Evolutionary conservation across 2,888 invertebrate species (phyloP), one percentile per base, ranked within the genome.

Genomic region (Ennomos quercinarius): DNA sequence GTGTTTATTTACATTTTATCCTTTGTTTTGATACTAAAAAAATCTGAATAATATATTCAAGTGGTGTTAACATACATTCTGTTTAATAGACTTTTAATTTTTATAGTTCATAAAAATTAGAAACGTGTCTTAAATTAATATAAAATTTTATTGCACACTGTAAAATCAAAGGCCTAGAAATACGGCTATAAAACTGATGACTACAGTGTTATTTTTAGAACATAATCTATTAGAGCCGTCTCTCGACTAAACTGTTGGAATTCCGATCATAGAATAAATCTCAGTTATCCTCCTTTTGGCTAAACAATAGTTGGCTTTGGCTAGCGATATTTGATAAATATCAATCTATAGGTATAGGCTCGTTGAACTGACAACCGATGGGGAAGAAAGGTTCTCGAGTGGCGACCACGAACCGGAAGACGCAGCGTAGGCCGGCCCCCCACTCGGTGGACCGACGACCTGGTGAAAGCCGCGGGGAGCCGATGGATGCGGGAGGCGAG

Each of bases 61-160:
- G 36, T 52, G 51, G 36, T 52, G 51, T 46, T 51, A 27, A 27
- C 35, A 58, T 53, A 48, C 40, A 58, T 48, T 48, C 40, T 27
- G n/a, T n/a, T n/a, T 53, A 45, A 60, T 55, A 47, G 50, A 39
- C 44, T 40, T 45, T 41, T 55, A 39, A 43, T 40, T 45, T 41
- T 55, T 55, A 60, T 60, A 46, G 60, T 9, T 34, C 38, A 55
- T 60, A 51, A 60, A 60, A 50, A 55, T 55, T 55, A 51, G 55
- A 59, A 55, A 60, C 50, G 49, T 50, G 46, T 46, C 39, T 39
- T 55, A 60, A 55, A 60, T 60, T 60, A 55, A 17, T 39, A 47
- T 50, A 13, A 50, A 45, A 8, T 55, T 60, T 55, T 60, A 60
- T 55, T 55, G 55, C 50, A n/a, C 42, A 45, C 51, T 60, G 50